A percentile compares a stretch with the other conserved stretches of the same genome.
These are phyloP conservation scores for Acleris laterana DNA, from an alignment of 2,888 invertebrate species.

Conservation along the genomic window DNA sequence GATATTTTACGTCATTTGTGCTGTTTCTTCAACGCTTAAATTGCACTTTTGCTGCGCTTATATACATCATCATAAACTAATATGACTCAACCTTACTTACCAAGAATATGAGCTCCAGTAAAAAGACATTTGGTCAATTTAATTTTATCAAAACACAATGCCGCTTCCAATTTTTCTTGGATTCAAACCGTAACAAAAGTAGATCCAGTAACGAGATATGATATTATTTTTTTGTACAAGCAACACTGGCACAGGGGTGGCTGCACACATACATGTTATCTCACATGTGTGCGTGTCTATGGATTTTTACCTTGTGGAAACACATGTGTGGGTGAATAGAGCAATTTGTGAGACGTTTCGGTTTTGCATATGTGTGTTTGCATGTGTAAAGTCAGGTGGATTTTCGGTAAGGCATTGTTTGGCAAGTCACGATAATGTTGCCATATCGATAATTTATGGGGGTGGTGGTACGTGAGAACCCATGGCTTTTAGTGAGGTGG, in stretches of 20 bases:
- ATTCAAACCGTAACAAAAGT: constrained; percentile 57
- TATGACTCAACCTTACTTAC: too few species aligned
- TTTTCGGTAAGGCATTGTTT: constrained; percentile 55
- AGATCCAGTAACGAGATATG: constrained; percentile 76
- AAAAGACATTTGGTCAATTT: neutral
- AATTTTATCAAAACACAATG: constrained; percentile 20
- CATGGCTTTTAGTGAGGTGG: constrained; percentile 33
- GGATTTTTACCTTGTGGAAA: neutral
- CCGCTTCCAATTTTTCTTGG: constrained; percentile 53
- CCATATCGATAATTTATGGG: constrained; percentile 56
- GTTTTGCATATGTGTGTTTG: constrained; percentile 9
- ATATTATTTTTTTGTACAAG: constrained; percentile 66
- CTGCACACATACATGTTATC: constrained; percentile 24
- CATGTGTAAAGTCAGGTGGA: constrained; percentile 62
- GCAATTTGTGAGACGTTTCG: constrained; percentile 17
- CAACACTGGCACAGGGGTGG: constrained; percentile 42
- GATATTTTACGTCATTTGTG: too few species aligned
- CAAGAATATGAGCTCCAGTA: neutral
- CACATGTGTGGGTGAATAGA: constrained; percentile 17
- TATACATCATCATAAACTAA: too few species aligned
- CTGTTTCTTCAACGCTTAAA: too few species aligned
- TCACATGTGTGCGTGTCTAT: constrained; percentile 5
- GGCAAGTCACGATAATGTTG: constrained; percentile 41
- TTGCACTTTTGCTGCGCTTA: too few species aligned
- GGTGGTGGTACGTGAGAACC: constrained; percentile 57